Evolutionary conservation across 2,113 vertebrate genomes (phyloP), one percentile per base, ranked within the genome.

Genomic region (Theristicus caerulescens): DNA sequence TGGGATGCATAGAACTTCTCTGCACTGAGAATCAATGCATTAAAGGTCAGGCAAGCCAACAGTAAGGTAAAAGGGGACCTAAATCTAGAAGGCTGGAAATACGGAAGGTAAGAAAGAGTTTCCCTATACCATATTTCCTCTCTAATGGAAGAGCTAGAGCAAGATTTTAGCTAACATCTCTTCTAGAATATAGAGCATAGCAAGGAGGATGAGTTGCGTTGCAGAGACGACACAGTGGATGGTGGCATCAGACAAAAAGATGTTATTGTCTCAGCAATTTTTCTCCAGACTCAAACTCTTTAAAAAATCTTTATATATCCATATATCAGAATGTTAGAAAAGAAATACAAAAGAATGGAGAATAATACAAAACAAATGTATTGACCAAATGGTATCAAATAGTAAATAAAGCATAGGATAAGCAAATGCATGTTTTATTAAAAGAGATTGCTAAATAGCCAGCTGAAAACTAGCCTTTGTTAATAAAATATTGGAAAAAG

Each of bases 281-380:
- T 44, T 54, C 72, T 96, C 40, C 38, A 92, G 82, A 62, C 49
- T 80, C 64, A 54, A 70, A 77, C 66, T 89, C 91, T 94, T 94
- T 78, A 93, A 88, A 94, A 71, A 74, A 57, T 51, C 70, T 94
- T 88, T 91, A 55, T 82, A 36, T 67, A 32, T 36, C 12, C 16
- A 16, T 76, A 9, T 55, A 27, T 51, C 12, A 84, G 42, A 64
- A 95, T 87, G 64, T 32, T 94, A 93, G 62, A 71, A 78, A 86
- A 90, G 29, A 94, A 88, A 84, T 44, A 72, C 11, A 61, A 88
- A 94, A 94, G 26, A 93, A 93, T 82, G 67, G 65, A 94, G 80
- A 94, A 57, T 51, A 40, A 57, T 57, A 65, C 11, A 86, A 88
- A 94, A 93, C 59, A 89, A 94, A 94, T 88, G 19, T 38, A 58